Percentiles rank a stretch among this genome's conserved stretches.
Conservation (phyloP, 2,888 invertebrate species). For the Orthosia gothica region DNA sequence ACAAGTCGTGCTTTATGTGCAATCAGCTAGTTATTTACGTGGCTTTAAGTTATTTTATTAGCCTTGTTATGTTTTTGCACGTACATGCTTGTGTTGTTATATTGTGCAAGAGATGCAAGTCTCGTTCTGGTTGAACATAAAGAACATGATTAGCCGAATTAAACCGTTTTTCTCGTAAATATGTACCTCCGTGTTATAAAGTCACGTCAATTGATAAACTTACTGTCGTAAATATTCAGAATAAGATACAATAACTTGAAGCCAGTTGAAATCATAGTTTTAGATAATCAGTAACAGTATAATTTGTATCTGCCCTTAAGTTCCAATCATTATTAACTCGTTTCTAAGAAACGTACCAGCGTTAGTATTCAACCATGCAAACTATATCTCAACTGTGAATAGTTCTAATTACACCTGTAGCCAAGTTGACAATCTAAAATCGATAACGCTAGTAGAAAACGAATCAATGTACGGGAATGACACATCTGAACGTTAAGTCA, state of each 20-base stretch:
- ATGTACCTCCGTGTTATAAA: neutral
- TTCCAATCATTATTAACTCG: too few species aligned
- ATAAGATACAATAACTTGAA: neutral
- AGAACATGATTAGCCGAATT: neutral
- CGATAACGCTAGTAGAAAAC: too few species aligned
- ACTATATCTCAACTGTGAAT: conserved; percentile 12
- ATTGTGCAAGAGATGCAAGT: conserved; percentile 17
- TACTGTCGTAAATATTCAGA: neutral
- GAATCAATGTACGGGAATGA: too few species aligned
- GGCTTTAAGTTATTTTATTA: conserved; percentile 33
- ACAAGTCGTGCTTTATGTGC: conserved; percentile 43
- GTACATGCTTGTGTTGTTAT: conserved; percentile 18
- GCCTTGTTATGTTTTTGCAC: conserved; percentile 2
- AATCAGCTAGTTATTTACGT: conserved; percentile 30
- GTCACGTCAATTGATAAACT: neutral
- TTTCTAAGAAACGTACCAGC: neutral
- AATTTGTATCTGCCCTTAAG: too few species aligned
- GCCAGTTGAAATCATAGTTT: neutral
- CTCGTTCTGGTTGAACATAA: conserved; percentile 1
- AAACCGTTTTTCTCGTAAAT: neutral
- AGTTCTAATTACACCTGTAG: conserved; percentile 16
- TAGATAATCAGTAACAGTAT: neutral
- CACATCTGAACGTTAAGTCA: too few species aligned
- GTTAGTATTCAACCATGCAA: neutral
- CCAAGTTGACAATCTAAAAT: too few species aligned